Evolutionary conservation across 2,888 invertebrate species (phyloP), one percentile per base, ranked within the genome.

Genomic region (Mythimna impura): DNA sequence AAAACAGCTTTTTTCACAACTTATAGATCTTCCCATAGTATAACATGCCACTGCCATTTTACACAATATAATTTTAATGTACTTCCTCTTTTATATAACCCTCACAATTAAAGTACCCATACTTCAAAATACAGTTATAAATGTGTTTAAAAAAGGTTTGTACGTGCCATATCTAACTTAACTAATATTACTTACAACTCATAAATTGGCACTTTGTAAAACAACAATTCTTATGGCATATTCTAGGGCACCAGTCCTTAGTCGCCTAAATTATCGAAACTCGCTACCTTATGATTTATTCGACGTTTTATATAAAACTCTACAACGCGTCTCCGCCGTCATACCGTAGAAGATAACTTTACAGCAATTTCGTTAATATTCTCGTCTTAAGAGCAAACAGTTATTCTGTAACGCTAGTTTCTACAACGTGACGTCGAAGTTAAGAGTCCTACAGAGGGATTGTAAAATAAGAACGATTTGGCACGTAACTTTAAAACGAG

Each of bases 401-500:
- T 71, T 58, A 61, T 66, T 75, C 55, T 65, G 66, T 60, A 61
- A 66, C 58, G 64, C 36, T 71, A 30, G 60, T 9, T 70, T 79
- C 36, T 22, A 83, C 67, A 85, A 63, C 12, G 40, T 76, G 67
- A 81, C 77, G 68, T 70, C 63, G 64, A 52, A 75, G 76, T 75
- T 22, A 72, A 47, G 69, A 81, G 81, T 76, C 67, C 20, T 61
- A 78, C 64, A 78, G 57, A 76, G 76, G 71, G 30, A 69, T 55
- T 74, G 58, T 81, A 85, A 82, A 84, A 81, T 85, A 84, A 87
- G 81, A 85, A 84, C 73, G 67, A 83, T 91, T 93, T 93, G 93
- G 92, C 93, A 92, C 92, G 82, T 89, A 87, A 88, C 87, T 87
- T 86, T 82, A 87, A 89, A 88, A 86, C 81, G 83, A 77, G 82